Evolutionary conservation across 2,113 vertebrate species (phyloP).

Genomic region (Notothenia rossii): DNA sequence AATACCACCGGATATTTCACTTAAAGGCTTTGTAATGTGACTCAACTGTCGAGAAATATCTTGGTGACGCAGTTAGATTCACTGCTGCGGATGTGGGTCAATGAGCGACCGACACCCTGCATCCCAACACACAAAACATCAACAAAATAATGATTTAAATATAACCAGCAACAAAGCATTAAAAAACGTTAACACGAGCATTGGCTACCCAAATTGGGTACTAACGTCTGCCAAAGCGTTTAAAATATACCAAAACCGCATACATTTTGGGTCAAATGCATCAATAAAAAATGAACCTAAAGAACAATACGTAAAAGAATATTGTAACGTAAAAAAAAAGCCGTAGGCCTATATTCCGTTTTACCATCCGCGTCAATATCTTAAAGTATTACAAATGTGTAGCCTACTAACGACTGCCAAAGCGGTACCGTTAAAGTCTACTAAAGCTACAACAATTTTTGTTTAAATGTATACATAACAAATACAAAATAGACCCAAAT

Average conservation of each 20-base stretch:
- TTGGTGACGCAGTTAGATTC: constrained; percentile 62
- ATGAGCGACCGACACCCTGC: constrained; percentile 57
- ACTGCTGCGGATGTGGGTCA: constrained; percentile 59
- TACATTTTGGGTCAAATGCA: too few relatives aligned
- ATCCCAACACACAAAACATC: neutral
- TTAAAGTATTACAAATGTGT: neutral
- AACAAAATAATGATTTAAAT: neutral
- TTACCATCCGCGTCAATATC: constrained; percentile 67
- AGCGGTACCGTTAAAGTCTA: too few relatives aligned
- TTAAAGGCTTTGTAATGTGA: neutral
- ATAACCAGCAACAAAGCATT: neutral
- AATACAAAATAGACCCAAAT: too few relatives aligned
- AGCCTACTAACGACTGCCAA: too few relatives aligned
- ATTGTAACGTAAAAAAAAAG: neutral
- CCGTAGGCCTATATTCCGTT: neutral
- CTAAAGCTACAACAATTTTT: neutral
- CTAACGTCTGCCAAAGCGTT: neutral
- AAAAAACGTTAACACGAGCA: accelerated
- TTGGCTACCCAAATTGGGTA: neutral
- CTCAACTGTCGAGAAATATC: neutral
- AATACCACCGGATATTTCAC: neutral
- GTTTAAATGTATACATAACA: too few relatives aligned
- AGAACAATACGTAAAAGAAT: neutral
- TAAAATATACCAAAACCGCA: neutral
- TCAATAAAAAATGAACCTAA: too few relatives aligned